These are phyloP conservation scores for Anthopleura xanthogrammica DNA, from an alignment of 92 coral and sea anemone genomes.

Conservation along the genomic window DNA sequence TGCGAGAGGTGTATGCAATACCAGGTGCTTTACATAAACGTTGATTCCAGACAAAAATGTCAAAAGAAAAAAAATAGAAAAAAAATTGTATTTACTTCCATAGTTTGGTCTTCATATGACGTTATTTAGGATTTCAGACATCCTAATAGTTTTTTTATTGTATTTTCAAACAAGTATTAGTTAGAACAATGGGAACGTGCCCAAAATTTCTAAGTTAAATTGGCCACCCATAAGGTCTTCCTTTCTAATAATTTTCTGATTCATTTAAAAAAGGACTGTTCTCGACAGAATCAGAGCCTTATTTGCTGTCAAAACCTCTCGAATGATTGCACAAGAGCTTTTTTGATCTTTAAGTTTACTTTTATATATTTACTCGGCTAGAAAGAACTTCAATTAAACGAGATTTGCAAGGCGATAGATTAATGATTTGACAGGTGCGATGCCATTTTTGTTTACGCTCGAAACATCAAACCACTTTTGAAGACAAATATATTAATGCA, in stretches of 20 bases:
- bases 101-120: too few relatives aligned
- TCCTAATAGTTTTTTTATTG: too few relatives aligned
- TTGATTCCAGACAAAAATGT: too few relatives aligned
- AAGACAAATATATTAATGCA: constrained; percentile 19
- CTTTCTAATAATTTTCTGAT: not conserved
- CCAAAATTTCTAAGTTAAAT: too few relatives aligned
- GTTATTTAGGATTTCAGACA: too few relatives aligned
- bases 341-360: constrained; percentile 1
- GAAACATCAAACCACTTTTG: constrained; percentile 13
- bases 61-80: too few relatives aligned
- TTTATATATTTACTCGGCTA: constrained; percentile 1
- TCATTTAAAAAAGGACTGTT: not conserved
- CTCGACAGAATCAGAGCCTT: not conserved
- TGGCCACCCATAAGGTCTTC: too few relatives aligned
- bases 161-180: too few relatives aligned
- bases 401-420: constrained; percentile 19
- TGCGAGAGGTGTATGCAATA: too few relatives aligned
- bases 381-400: not conserved
- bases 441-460: constrained; percentile 9
- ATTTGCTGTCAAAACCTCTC: not conserved
- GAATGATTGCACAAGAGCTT: constrained; percentile 25
- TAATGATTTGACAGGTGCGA: constrained; percentile 15
- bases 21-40: too few relatives aligned
- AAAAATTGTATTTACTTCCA: too few relatives aligned
- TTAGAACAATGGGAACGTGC: too few relatives aligned